phyloP scores from a whole-genome alignment of 2,888 invertebrate species.

The Agrotis clavis region DNA sequence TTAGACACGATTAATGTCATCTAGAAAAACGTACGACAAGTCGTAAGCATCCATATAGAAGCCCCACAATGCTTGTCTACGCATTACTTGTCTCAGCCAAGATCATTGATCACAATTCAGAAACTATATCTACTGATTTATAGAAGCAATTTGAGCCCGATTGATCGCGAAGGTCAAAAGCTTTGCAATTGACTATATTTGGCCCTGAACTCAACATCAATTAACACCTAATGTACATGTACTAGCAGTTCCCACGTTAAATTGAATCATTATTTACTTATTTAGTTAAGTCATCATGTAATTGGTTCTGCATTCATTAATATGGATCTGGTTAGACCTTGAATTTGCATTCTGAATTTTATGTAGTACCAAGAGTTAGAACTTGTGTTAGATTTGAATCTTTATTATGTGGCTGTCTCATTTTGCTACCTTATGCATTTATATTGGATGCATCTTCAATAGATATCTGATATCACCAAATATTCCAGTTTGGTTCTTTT shows the following conservation, averaged over 20 bases:
- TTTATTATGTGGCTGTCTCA: neutral
- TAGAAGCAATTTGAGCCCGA: constrained; percentile 39
- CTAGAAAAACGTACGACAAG: neutral
- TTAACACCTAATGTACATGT: constrained; percentile 39
- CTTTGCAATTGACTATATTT: constrained; percentile 54
- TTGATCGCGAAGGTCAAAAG: constrained; percentile 48
- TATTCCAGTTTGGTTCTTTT: neutral
- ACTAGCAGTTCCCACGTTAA: constrained; percentile 60
- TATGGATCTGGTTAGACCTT: constrained; percentile 40
- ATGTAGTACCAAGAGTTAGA: constrained; percentile 1
- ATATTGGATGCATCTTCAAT: constrained; percentile 8
- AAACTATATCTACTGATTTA: constrained; percentile 6
- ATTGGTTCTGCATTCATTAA: constrained; percentile 55
- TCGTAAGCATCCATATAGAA: constrained; percentile 4
- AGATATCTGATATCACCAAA: neutral
- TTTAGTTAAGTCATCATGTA: constrained; percentile 42
- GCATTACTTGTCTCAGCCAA: constrained; percentile 6
- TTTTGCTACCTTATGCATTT: neutral
- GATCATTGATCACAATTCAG: constrained; percentile 43
- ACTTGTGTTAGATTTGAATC: constrained; percentile 1
- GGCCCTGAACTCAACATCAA: constrained; percentile 54
- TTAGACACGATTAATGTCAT: neutral
- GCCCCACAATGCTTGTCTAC: constrained; percentile 6
- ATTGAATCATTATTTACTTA: constrained; percentile 55
- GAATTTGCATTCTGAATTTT: constrained; percentile 29